A percentile compares a stretch with the other conserved stretches of the same genome.
Evolutionary conservation across 2,797 vertebrate genomes (phyloP).

Genomic region (Sebastes elongatus): DNA sequence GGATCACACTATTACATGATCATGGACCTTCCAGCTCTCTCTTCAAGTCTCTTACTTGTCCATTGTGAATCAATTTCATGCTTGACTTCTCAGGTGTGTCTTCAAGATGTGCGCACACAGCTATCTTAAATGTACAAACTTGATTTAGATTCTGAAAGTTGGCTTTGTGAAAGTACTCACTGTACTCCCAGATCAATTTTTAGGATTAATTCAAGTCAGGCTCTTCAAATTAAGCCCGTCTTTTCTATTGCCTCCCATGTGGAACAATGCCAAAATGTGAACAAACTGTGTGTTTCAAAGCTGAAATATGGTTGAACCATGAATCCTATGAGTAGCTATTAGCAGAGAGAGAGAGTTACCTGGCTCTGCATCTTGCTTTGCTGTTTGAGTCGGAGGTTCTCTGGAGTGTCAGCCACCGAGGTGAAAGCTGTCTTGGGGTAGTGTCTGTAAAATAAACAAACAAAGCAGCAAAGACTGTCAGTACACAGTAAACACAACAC

Average conservation of each 20-base stretch:
- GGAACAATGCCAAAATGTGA: background rate
- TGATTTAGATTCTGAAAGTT: constrained; percentile 10
- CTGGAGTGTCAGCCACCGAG: constrained; percentile 95
- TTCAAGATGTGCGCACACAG: background rate
- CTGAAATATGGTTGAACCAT: background rate
- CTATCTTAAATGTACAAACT: constrained; percentile 12
- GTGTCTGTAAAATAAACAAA: constrained; percentile 86
- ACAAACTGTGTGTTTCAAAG: background rate
- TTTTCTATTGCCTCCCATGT: background rate
- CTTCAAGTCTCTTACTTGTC: background rate
- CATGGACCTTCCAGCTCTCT: background rate
- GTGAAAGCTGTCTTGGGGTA: constrained; percentile 97
- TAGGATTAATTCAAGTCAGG: background rate
- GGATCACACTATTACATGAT: background rate
- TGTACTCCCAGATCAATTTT: background rate
- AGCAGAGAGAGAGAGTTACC: constrained; percentile 71
- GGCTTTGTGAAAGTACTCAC: background rate
- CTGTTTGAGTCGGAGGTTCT: constrained; percentile 97
- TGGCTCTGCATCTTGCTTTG: constrained; percentile 97
- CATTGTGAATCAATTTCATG: constrained; percentile 24
- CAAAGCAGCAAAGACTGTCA: constrained; percentile 34
- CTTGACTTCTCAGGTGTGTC: constrained; percentile 15
- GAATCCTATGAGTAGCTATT: background rate
- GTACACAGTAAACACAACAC: constrained; percentile 24
- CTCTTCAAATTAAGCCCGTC: background rate